These are phyloP conservation scores for Heterochromis multidens DNA, from an alignment of 2,113 vertebrate species.

Conservation along the genomic window DNA sequence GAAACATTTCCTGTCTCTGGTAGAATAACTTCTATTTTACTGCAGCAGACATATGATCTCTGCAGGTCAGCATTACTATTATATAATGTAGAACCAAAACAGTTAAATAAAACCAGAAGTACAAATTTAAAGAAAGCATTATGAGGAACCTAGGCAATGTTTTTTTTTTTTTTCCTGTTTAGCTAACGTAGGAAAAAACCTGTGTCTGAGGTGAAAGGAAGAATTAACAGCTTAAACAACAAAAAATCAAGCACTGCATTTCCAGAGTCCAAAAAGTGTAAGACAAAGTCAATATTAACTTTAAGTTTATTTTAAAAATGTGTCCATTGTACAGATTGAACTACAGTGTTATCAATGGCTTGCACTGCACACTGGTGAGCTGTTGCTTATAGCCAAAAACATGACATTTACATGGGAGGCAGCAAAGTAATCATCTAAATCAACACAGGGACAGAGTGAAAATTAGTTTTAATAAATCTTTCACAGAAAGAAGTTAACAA, in stretches of 20 bases:
- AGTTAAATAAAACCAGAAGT: background rate
- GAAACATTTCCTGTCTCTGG: background rate
- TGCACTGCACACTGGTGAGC: background rate
- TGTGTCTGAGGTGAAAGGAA: background rate
- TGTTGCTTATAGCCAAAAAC: background rate
- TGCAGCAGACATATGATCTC: background rate
- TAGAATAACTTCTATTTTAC: background rate
- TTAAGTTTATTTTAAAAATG: background rate
- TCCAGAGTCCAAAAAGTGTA: background rate
- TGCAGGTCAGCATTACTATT: background rate
- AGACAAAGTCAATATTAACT: background rate
- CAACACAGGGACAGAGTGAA: slow-evolving; percentile 23
- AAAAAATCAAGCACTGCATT: background rate
- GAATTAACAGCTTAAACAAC: background rate
- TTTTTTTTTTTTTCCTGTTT: background rate
- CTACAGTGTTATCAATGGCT: background rate
- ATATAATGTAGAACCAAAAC: background rate
- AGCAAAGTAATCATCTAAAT: background rate
- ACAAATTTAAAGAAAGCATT: background rate
- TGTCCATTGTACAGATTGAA: background rate
- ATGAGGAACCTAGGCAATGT: background rate
- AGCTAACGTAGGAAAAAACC: too few species aligned
- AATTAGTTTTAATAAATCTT: slow-evolving; percentile 62
- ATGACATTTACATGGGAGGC: background rate
- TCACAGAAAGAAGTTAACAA: slow-evolving; percentile 74